Evolutionary conservation across 1,140 invertebrate species (phyloP).

Genomic region (Nasonia giraulti): DNA sequence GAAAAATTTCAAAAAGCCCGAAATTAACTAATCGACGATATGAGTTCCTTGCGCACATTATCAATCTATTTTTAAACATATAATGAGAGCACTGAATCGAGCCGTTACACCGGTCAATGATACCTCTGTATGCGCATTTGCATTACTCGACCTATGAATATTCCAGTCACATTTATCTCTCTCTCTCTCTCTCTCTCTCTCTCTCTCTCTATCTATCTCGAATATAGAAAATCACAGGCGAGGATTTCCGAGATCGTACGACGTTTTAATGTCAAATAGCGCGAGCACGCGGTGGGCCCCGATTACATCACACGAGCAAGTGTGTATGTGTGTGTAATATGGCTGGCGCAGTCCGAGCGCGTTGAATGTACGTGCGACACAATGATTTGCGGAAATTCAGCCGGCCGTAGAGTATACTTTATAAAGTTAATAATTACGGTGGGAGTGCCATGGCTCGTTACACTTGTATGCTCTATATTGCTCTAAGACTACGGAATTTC

Average conservation of each 20-base stretch:
- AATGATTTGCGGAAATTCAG: conserved; percentile 25
- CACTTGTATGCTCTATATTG: neutral
- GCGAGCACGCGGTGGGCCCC: neutral
- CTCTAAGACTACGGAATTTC: neutral
- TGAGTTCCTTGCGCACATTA: too few relatives aligned
- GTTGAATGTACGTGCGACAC: neutral
- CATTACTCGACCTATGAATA: neutral
- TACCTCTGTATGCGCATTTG: neutral
- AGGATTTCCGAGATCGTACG: neutral
- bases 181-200: neutral
- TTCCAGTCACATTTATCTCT: neutral
- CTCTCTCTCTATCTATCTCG: neutral
- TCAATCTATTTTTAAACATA: too few relatives aligned
- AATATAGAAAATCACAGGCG: neutral
- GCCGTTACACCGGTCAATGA: neutral
- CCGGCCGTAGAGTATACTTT: neutral
- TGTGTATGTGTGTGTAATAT: neutral
- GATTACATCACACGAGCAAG: conserved; percentile 4
- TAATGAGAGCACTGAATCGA: too few relatives aligned
- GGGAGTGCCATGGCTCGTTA: neutral
- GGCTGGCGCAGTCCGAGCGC: neutral
- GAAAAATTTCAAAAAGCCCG: too few relatives aligned
- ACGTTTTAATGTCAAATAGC: conserved; percentile 6
- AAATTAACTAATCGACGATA: too few relatives aligned
- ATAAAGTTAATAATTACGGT: neutral